These are phyloP conservation scores for Mormyrus lacerda DNA, from an alignment of 2,113 vertebrate species.

Conservation along the genomic window DNA sequence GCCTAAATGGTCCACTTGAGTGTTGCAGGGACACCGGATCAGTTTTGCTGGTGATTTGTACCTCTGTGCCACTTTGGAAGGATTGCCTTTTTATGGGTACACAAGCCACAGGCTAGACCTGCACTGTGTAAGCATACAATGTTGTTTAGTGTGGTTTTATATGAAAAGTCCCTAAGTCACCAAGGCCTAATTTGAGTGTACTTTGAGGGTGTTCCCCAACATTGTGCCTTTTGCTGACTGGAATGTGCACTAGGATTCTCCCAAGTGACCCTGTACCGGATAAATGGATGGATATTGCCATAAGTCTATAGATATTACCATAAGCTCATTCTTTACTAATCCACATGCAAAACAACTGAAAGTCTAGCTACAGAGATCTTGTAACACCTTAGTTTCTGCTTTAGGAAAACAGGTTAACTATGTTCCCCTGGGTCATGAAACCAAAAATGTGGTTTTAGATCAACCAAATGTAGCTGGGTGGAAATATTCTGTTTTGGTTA, in stretches of 20 bases:
- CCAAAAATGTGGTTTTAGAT: background rate
- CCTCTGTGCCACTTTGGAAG: background rate
- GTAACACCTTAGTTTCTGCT: conserved; percentile 40
- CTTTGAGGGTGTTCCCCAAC: background rate
- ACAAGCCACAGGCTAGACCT: background rate
- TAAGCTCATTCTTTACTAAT: conserved; percentile 67
- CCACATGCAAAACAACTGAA: conserved; percentile 56
- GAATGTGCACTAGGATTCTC: background rate
- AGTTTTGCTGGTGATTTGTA: background rate
- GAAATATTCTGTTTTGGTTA: background rate
- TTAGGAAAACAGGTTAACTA: conserved; percentile 47
- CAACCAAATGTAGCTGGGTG: background rate
- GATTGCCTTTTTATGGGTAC: background rate
- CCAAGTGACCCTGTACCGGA: background rate
- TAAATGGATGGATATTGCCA: conserved; percentile 30
- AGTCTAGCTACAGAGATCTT: conserved; percentile 41
- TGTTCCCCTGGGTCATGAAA: conserved; percentile 20
- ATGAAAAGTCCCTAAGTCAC: background rate
- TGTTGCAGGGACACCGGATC: background rate
- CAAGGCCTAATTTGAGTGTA: background rate
- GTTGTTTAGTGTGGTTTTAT: background rate
- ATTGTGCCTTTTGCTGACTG: background rate
- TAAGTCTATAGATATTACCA: conserved; percentile 63
- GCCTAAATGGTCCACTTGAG: background rate
- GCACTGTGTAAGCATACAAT: background rate